These are phyloP conservation scores for Calephelis nemesis DNA, from an alignment of 1,140 invertebrate species.

Conservation along the genomic window DNA sequence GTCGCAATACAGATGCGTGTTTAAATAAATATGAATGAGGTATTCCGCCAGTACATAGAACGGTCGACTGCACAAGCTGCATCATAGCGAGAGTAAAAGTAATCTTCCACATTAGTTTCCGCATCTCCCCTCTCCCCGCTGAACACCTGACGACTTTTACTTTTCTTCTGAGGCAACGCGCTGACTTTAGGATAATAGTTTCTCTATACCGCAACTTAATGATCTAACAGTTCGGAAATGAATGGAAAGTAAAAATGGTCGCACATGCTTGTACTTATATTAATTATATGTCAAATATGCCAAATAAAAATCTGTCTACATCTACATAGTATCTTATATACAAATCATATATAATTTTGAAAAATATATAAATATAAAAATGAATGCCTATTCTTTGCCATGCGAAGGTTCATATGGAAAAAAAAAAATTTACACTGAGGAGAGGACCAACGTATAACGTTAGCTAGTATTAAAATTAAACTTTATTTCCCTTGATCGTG, in stretches of 20 bases:
- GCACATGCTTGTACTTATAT: background rate
- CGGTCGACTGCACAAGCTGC: slow-evolving; percentile 9
- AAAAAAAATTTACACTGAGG: too few relatives aligned
- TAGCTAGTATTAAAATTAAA: too few relatives aligned
- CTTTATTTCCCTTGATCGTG: too few relatives aligned
- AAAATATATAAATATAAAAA: too few relatives aligned
- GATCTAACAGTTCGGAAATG: background rate
- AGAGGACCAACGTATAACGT: too few relatives aligned
- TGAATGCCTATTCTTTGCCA: too few relatives aligned
- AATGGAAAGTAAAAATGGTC: background rate
- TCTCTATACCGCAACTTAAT: slow-evolving; percentile 7
- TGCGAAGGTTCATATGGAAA: too few relatives aligned
- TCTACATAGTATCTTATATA: too few relatives aligned
- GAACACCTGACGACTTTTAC: slow-evolving; percentile 64
- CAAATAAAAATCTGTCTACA: too few relatives aligned
- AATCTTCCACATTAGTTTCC: slow-evolving; percentile 56
- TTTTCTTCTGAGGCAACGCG: slow-evolving; percentile 45
- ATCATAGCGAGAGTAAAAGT: slow-evolving; percentile 60
- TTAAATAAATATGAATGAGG: background rate
- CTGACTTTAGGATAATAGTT: slow-evolving; percentile 20
- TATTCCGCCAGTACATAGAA: slow-evolving; percentile 21
- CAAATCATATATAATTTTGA: too few relatives aligned
- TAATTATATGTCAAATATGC: too few relatives aligned
- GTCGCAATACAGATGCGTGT: background rate
- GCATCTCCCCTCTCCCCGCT: slow-evolving; percentile 31